These are phyloP conservation scores for Anagyrus pseudococci DNA, from an alignment of 2,888 invertebrate species.

Conservation along the genomic window DNA sequence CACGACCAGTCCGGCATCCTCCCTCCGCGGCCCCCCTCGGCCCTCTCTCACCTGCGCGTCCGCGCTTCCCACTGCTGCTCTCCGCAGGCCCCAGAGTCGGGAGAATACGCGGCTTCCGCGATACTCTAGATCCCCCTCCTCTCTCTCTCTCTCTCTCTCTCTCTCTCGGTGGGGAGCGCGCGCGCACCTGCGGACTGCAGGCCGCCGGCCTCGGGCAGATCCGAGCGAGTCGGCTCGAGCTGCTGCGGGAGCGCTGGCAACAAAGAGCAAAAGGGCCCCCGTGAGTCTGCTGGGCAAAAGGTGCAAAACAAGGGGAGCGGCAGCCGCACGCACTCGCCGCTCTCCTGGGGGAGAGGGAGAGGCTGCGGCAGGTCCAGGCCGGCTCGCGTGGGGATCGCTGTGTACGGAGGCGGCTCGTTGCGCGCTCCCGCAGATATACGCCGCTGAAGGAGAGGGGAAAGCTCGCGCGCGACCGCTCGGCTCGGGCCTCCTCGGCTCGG, in stretches of 20 bases:
- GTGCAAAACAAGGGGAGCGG: not conserved
- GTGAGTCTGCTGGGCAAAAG: not conserved
- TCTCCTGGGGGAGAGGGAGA: slow-evolving; percentile 3
- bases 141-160: no score
- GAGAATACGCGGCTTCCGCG: slow-evolving; percentile 32
- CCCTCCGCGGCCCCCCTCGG: not conserved
- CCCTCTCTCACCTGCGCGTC: not conserved
- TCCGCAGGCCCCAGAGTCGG: not conserved
- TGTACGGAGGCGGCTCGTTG: no score
- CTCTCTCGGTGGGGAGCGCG: slow-evolving; percentile 22
- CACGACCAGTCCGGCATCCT: slow-evolving; percentile 16
- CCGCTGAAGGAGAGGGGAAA: not conserved
- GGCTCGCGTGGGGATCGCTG: no score
- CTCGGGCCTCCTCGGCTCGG: slow-evolving; percentile 41
- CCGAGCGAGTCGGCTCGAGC: not conserved
- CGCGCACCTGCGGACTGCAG: slow-evolving; percentile 33
- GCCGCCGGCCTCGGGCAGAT: not conserved
- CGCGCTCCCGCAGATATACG: no score
- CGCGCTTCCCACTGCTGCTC: no score
- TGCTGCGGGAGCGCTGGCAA: not conserved
- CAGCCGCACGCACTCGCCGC: not conserved
- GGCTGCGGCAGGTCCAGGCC: slow-evolving; percentile 8
- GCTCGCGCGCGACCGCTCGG: slow-evolving; percentile 12
- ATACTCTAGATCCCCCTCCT: slow-evolving; percentile 30
- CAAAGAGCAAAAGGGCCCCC: no score